Conservation (phyloP, 2,797 vertebrate species). For the Gymnothorax reevesii region DNA sequence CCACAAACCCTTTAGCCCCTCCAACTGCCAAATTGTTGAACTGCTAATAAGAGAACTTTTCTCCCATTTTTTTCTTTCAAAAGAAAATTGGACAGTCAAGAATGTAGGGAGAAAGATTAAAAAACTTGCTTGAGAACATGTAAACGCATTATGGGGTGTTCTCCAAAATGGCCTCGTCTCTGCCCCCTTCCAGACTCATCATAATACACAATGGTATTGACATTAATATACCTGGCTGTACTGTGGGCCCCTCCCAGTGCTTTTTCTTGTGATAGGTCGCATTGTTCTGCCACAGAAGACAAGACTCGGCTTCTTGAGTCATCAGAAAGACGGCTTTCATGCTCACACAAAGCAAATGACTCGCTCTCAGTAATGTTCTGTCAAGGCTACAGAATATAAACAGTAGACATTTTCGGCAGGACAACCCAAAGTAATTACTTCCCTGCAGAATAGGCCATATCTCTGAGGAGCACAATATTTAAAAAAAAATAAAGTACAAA, state of each 20-base stretch:
- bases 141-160: not conserved
- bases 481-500: not conserved
- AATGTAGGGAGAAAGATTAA: not conserved
- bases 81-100: not conserved
- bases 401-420: not conserved
- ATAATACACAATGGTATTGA: not conserved
- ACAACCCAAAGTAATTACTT: constrained; percentile 13
- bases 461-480: not conserved
- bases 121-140: not conserved
- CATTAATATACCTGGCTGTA: constrained; percentile 5
- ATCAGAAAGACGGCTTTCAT: not conserved
- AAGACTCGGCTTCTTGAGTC: not conserved
- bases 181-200: not conserved
- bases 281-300: not conserved
- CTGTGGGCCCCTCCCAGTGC: too few species aligned
- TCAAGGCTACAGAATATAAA: not conserved
- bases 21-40: not conserved
- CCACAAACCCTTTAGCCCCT: not conserved
- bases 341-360: constrained; percentile 9
- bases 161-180: not conserved
- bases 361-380: constrained; percentile 1
- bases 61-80: not conserved
- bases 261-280: not conserved
- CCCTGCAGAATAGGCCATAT: constrained; percentile 5
- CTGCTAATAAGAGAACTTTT: not conserved